Evolutionary conservation across 2,888 invertebrate species (phyloP).

Genomic region (Eristalinus aeneus): DNA sequence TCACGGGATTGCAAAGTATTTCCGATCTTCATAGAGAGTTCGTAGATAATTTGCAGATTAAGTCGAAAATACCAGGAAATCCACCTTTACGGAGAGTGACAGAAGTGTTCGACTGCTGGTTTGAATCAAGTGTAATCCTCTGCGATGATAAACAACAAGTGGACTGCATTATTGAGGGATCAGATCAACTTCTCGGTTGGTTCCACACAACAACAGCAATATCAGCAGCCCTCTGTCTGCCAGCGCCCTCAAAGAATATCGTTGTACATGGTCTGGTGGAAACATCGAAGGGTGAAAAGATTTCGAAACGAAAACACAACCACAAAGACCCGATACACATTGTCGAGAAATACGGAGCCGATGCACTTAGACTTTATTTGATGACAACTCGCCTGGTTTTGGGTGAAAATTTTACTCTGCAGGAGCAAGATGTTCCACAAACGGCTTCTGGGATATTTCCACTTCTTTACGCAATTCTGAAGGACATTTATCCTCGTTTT

Average conservation of each 20-base stretch:
- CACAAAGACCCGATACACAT: conserved; percentile 96
- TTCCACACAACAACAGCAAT: conserved; percentile 97
- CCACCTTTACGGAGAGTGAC: conserved; percentile 90
- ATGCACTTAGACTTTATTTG: conserved; percentile 94
- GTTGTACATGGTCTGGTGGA: conserved; percentile 95
- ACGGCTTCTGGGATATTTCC: conserved; percentile 96
- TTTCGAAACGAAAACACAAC: conserved; percentile 98
- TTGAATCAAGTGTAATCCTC: conserved; percentile 98
- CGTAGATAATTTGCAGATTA: conserved; percentile 94
- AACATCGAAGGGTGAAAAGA: conserved; percentile 96
- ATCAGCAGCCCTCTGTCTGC: conserved; percentile 94
- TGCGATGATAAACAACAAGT: conserved; percentile 92
- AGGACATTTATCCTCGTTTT: conserved; percentile 93
- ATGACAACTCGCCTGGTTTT: conserved; percentile 97
- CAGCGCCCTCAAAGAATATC: conserved; percentile 96
- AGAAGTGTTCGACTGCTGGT: conserved; percentile 99
- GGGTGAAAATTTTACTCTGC: conserved; percentile 95
- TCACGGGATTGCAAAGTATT: conserved; percentile 88
- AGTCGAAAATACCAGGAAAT: conserved; percentile 90
- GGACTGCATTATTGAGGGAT: conserved; percentile 98
- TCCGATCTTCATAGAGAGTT: conserved; percentile 95
- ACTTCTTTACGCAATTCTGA: conserved; percentile 95
- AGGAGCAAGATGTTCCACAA: conserved; percentile 95
- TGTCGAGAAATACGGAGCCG: conserved; percentile 95
- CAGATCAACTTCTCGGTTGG: conserved; percentile 97